A percentile compares a stretch with the other conserved stretches of the same genome.
phyloP scores from a whole-genome alignment of 2,888 invertebrate species.

The Cyclophora punctaria region DNA sequence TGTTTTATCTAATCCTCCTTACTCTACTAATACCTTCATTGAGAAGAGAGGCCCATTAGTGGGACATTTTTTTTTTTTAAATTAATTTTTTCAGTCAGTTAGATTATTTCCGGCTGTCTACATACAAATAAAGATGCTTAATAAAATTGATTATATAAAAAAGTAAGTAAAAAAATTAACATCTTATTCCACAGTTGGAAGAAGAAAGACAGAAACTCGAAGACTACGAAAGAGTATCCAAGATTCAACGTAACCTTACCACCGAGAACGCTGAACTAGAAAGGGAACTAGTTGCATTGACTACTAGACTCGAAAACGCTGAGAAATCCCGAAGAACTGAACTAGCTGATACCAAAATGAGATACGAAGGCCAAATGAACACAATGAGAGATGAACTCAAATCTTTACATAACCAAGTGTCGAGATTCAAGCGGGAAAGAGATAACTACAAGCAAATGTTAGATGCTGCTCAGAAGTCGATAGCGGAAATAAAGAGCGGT shows the following conservation, averaged over 20 bases:
- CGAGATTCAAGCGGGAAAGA: slow-evolving; percentile 88
- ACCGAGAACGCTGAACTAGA: slow-evolving; percentile 85
- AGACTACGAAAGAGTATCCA: slow-evolving; percentile 89
- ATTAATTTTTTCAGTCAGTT: background rate
- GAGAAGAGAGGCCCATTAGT: no score
- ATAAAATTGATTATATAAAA: no score
- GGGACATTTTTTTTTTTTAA: background rate
- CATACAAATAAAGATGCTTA: no score
- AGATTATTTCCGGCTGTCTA: no score
- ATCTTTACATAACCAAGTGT: slow-evolving; percentile 84
- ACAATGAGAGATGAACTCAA: slow-evolving; percentile 88
- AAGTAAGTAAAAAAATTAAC: no score
- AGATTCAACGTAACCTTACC: slow-evolving; percentile 85
- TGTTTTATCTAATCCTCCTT: background rate
- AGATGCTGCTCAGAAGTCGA: slow-evolving; percentile 89
- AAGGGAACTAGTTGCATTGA: slow-evolving; percentile 82
- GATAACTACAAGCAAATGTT: slow-evolving; percentile 93
- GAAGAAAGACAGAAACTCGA: slow-evolving; percentile 86
- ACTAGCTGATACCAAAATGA: slow-evolving; percentile 84
- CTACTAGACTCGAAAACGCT: slow-evolving; percentile 77
- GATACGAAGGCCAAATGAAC: slow-evolving; percentile 89
- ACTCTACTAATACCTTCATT: no score
- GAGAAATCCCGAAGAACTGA: slow-evolving; percentile 86
- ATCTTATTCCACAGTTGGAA: slow-evolving; percentile 77
- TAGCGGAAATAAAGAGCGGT: slow-evolving; percentile 82